Evolutionary conservation across 2,888 invertebrate genomes (phyloP).

Genomic region (Syritta pipiens): DNA sequence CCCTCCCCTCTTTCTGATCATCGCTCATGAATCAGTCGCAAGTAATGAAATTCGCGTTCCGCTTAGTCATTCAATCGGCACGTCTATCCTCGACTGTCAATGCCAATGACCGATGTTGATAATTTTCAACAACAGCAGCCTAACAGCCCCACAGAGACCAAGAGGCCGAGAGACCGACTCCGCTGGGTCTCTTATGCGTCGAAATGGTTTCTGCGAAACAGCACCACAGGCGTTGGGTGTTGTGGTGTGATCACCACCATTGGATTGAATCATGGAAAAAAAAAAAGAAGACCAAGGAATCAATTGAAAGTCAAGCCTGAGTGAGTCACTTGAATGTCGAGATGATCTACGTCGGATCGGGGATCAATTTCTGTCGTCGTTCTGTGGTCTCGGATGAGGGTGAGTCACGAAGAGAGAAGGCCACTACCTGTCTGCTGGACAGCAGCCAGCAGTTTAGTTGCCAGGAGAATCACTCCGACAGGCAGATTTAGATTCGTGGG

Average conservation of each 20-base stretch:
- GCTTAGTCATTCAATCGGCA: conserved; percentile 51
- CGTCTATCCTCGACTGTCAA: conserved; percentile 31
- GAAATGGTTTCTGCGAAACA: conserved; percentile 28
- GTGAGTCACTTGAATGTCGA: conserved; percentile 39
- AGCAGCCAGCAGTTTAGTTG: too few species aligned
- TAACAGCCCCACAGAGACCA: neutral
- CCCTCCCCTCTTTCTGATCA: too few species aligned
- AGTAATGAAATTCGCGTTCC: conserved; percentile 31
- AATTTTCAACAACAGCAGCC: too few species aligned
- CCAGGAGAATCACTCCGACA: too few species aligned
- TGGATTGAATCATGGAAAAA: conserved; percentile 34
- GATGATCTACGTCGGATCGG: conserved; percentile 44
- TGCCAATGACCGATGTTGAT: conserved; percentile 64
- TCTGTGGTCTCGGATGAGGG: conserved; percentile 4
- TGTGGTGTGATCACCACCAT: neutral
- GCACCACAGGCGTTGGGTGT: neutral
- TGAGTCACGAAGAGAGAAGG: conserved; percentile 34
- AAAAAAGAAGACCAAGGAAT: conserved; percentile 8
- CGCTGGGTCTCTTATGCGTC: conserved; percentile 30
- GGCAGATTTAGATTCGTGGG: conserved; percentile 48
- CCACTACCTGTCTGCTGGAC: conserved; percentile 29
- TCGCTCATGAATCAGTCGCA: conserved; percentile 25
- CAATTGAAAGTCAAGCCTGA: conserved; percentile 41
- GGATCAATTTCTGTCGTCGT: conserved; percentile 13
- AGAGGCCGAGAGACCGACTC: conserved; percentile 17